Evolutionary conservation across 2,888 invertebrate species (phyloP).

Genomic region (Pemphredon lugubris): DNA sequence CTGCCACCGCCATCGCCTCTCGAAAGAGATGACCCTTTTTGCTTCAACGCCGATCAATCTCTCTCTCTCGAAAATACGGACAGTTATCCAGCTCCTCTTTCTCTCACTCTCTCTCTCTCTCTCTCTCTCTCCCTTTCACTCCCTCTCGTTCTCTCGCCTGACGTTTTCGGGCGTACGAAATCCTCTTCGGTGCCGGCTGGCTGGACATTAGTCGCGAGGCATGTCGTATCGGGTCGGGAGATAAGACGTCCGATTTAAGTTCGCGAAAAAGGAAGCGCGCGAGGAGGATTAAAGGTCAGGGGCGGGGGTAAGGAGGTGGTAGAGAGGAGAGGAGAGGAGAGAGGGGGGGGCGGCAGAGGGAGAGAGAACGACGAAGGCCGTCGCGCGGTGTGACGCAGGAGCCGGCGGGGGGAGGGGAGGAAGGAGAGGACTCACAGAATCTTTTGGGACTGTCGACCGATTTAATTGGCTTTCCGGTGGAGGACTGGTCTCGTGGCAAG

Average conservation of each 20-base stretch:
- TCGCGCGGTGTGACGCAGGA: constrained; percentile 40
- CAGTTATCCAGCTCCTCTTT: constrained; percentile 63
- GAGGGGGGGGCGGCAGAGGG: not conserved
- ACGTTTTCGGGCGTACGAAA: constrained; percentile 50
- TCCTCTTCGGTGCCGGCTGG: constrained; percentile 53
- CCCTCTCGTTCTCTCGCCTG: constrained; percentile 25
- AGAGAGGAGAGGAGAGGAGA: not conserved
- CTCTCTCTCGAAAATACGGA: constrained; percentile 61
- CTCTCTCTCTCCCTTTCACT: no score
- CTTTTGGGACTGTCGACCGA: constrained; percentile 73
- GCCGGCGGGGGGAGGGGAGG: no score
- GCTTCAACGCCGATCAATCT: constrained; percentile 58
- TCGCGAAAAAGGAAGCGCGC: constrained; percentile 62
- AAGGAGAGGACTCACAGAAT: constrained; percentile 58
- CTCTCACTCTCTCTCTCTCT: no score
- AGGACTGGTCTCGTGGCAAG: constrained; percentile 64
- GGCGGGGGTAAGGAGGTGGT: not conserved
- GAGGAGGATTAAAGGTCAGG: constrained; percentile 59
- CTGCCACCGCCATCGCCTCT: constrained; percentile 10
- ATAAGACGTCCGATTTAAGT: constrained; percentile 66
- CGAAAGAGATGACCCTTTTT: constrained; percentile 47
- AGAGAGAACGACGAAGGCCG: constrained; percentile 5
- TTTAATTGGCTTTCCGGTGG: constrained; percentile 71
- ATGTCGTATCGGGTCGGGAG: constrained; percentile 64
- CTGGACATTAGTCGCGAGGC: constrained; percentile 66